Percentiles rank a stretch among this genome's conserved stretches.
Conservation (phyloP, 2,888 invertebrate species). For the Lithophane leautieri region DNA sequence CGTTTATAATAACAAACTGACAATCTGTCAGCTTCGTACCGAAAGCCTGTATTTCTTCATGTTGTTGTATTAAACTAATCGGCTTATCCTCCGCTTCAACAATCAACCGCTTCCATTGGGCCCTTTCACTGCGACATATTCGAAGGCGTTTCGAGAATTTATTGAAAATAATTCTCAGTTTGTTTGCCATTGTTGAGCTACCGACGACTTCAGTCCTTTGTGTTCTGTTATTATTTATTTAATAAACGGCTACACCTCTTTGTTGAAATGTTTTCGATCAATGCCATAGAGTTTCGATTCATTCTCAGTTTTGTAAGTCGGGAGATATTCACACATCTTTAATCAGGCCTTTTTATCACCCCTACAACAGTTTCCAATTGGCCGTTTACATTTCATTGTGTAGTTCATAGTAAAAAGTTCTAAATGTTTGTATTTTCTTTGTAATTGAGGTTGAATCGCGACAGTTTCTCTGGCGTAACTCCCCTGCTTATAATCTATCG, state of each 20-base stretch:
- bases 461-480: neutral
- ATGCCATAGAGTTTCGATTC: slow-evolving; percentile 75
- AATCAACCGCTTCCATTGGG: slow-evolving; percentile 78
- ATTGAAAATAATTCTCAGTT: slow-evolving; percentile 89
- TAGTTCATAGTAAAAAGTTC: neutral
- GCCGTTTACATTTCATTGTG: slow-evolving; percentile 20
- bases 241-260: slow-evolving; percentile 85
- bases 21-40: slow-evolving; percentile 75
- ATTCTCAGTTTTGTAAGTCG: slow-evolving; percentile 62
- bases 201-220: slow-evolving; percentile 82
- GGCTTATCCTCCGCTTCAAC: slow-evolving; percentile 84
- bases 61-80: slow-evolving; percentile 87
- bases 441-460: neutral
- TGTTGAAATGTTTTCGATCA: slow-evolving; percentile 82
- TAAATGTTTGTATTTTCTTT: slow-evolving; percentile 15
- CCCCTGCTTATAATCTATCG: neutral
- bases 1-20: slow-evolving; percentile 77
- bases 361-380: slow-evolving; percentile 23
- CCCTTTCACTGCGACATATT: slow-evolving; percentile 78
- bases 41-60: slow-evolving; percentile 81
- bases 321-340: slow-evolving; percentile 63
- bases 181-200: slow-evolving; percentile 87
- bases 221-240: slow-evolving; percentile 88
- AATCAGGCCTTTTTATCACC: slow-evolving; percentile 59
- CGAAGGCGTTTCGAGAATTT: slow-evolving; percentile 88